These are phyloP conservation scores for Dermochelys coriacea DNA, from an alignment of 2,797 vertebrate species.

Conservation along the genomic window DNA sequence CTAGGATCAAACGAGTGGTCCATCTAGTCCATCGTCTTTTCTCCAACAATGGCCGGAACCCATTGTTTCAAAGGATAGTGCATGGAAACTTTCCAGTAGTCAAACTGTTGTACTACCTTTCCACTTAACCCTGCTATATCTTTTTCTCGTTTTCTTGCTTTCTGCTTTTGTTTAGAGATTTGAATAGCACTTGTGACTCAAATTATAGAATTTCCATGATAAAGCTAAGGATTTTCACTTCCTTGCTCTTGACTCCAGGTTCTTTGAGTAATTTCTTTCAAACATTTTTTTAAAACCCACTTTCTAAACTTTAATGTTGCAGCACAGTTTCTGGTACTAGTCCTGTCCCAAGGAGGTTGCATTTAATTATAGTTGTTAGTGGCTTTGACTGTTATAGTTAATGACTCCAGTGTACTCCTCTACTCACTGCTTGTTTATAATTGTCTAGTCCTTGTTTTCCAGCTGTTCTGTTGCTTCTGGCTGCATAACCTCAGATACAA, in stretches of 20 bases:
- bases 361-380: background rate
- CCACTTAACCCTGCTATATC: background rate
- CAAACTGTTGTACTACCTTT: background rate
- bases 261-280: background rate
- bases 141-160: background rate
- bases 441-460: background rate
- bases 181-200: background rate
- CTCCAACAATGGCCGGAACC: background rate
- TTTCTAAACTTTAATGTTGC: background rate
- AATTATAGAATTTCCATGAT: background rate
- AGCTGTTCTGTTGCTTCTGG: background rate
- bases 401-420: background rate
- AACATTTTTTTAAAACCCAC: background rate
- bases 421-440: background rate
- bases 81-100: background rate
- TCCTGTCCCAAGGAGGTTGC: background rate
- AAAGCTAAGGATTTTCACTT: background rate
- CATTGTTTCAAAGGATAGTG: background rate
- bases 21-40: background rate
- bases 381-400: background rate
- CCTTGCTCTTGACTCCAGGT: accelerated
- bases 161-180: background rate
- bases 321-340: background rate
- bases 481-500: background rate
- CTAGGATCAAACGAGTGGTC: background rate